Evolutionary conservation across 2,113 vertebrate species (phyloP).

Genomic region (Willisornis vidua): DNA sequence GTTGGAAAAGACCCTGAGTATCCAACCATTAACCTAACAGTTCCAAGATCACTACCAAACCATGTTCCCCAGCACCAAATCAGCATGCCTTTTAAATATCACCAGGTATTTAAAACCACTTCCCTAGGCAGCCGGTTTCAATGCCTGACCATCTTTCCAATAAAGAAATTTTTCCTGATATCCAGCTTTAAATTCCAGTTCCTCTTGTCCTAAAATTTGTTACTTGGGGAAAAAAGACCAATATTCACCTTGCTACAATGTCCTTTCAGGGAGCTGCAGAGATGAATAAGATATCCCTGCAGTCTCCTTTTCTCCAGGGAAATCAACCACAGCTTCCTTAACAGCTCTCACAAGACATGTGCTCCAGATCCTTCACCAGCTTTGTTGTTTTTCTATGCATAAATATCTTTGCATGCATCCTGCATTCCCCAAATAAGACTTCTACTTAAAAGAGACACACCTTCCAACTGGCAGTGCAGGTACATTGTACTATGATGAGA

Average conservation of each 20-base stretch:
- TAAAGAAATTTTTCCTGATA: background rate
- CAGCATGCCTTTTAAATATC: rapidly evolving
- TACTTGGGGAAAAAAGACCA: background rate
- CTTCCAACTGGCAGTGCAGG: background rate
- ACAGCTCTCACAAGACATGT: rapidly evolving
- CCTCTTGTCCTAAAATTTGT: background rate
- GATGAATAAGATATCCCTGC: rapidly evolving
- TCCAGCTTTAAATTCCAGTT: background rate
- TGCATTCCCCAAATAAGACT: background rate
- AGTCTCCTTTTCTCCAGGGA: background rate
- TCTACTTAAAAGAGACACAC: background rate
- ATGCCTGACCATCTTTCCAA: rapidly evolving
- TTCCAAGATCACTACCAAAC: background rate
- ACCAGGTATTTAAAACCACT: background rate
- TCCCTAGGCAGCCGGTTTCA: background rate
- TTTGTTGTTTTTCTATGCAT: background rate
- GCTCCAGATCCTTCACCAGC: background rate
- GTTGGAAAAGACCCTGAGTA: background rate
- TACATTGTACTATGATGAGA: background rate
- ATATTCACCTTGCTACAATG: background rate
- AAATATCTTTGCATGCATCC: background rate
- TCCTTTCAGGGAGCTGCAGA: background rate
- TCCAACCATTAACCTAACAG: rapidly evolving
- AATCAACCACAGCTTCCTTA: background rate
- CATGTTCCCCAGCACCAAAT: rapidly evolving